Evolutionary conservation across 2,888 invertebrate species (phyloP).

Genomic region (Lumbricus terrestris): DNA sequence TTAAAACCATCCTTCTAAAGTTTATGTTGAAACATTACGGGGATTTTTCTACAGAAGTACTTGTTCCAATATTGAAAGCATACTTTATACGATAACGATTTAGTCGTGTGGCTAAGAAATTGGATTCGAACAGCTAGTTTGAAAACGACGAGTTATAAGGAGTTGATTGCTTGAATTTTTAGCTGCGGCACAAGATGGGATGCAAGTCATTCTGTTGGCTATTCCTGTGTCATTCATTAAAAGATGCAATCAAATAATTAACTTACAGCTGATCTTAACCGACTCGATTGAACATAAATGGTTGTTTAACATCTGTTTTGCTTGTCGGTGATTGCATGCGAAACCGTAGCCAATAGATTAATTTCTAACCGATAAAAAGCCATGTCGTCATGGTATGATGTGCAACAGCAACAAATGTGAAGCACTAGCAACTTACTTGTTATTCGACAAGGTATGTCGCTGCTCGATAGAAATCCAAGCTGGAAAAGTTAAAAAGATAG

Average conservation of each 20-base stretch:
- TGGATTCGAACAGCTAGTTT: background rate
- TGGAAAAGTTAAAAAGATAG: constrained; percentile 6
- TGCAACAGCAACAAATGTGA: background rate
- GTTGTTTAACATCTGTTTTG: no score
- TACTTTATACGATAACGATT: background rate
- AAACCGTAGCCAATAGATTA: no score
- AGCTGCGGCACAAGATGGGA: no score
- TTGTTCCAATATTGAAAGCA: background rate
- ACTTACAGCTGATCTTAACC: no score
- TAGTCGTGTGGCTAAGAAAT: background rate
- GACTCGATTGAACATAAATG: no score
- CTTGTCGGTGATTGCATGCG: no score
- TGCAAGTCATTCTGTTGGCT: no score
- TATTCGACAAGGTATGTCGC: constrained; percentile 8
- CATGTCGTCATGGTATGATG: background rate
- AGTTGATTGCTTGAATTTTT: background rate
- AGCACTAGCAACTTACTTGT: background rate
- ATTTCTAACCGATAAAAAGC: no score
- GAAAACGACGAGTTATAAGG: background rate
- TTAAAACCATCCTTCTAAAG: no score
- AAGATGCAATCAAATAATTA: no score
- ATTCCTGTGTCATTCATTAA: background rate
- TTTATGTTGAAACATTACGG: no score
- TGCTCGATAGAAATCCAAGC: background rate
- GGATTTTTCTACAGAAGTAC: background rate